A percentile compares a stretch with the other conserved stretches of the same genome.
These are phyloP conservation scores for Pseudeuparius sepicola DNA, from an alignment of 2,888 invertebrate species.

Conservation along the genomic window DNA sequence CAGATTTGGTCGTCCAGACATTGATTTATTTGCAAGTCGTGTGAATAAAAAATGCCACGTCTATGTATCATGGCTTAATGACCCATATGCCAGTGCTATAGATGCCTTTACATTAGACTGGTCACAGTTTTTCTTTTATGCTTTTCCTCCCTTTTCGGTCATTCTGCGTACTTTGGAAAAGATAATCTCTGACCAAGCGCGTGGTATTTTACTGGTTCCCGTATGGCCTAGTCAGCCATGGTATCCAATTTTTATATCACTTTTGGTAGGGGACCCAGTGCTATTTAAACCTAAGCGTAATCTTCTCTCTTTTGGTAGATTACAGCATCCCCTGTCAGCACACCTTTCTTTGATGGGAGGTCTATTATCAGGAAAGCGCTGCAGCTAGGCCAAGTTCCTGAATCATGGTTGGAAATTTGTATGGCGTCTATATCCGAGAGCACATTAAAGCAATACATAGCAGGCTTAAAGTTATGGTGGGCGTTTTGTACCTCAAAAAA, in stretches of 20 bases:
- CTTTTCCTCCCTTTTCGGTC: conserved; percentile 20
- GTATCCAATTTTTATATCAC: conserved; percentile 10
- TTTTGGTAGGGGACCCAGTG: conserved; percentile 7
- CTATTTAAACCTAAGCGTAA: conserved; percentile 9
- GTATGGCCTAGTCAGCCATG: conserved; percentile 15
- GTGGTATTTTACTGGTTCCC: conserved; percentile 15
- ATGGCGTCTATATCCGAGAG: background rate
- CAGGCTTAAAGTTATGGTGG: conserved; percentile 3
- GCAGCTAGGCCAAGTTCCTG: conserved; percentile 6
- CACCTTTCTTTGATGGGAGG: no score
- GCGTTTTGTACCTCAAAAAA: background rate
- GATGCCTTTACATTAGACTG: conserved; percentile 27
- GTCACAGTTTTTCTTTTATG: conserved; percentile 17
- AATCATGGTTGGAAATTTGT: conserved; percentile 9
- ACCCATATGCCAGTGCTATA: conserved; percentile 22
- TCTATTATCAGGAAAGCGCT: no score
- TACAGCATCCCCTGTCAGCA: no score
- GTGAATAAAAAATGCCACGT: conserved; percentile 23
- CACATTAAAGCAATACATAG: conserved; percentile 6
- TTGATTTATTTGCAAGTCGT: conserved; percentile 18
- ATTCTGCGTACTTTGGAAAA: conserved; percentile 26
- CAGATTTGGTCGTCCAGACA: conserved; percentile 10
- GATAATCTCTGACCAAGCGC: conserved; percentile 20
- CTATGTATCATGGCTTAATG: conserved; percentile 26
- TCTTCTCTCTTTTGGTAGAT: no score